Base-by-base conservation (phyloP, 1,140 invertebrate genomes). In the Carcinoscorpius rotundicauda region DNA sequence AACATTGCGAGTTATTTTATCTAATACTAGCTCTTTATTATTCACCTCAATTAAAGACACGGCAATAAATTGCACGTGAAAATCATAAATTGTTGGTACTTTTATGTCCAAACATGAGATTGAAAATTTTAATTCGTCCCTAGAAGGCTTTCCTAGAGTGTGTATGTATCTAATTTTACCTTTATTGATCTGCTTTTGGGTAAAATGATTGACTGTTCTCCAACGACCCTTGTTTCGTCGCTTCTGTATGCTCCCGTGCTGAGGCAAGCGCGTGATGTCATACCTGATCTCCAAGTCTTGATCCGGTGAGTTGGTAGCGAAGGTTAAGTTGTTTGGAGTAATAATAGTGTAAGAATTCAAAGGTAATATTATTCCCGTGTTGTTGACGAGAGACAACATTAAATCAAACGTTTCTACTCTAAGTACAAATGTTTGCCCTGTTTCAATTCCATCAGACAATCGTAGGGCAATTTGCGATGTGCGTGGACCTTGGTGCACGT, bases 361-460 rank as follows among this genome's bases (percentile, higher is more conserved):
- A 5, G 89, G 84, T 57, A 94, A 80, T 6, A 86, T 81, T 3
- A 80, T 63, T 3, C 80, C 87, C 1, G 89, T 93, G 75, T 94
- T 93, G 72, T 89, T 88, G n/a, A 85, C 80, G 29, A 90, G 77
- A 58, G 85, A 81, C 63, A 93, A 82, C 75, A 88, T 83, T 49
- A 95, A 76, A 0, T 87, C 85, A 68, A 88, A 88, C 55, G 91
- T 84, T 0, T 83, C 83, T 63, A 97, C 82, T 2, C 85, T 81
- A 3, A 96, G 73, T 64, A 85, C 83, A 4, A 84, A 84, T 0
- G 84, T 81, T 8, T 82, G 80, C 53, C 87, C 90, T 3, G 84
- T 87, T 70, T 86, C 85, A 61, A 87, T 85, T 3, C 90, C 89
- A 75, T 94, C 91, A 53, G 87, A 91, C 9, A 93, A 87, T 77